phyloP scores from a whole-genome alignment of 2,888 invertebrate genomes.

The Lissonota sp. region DNA sequence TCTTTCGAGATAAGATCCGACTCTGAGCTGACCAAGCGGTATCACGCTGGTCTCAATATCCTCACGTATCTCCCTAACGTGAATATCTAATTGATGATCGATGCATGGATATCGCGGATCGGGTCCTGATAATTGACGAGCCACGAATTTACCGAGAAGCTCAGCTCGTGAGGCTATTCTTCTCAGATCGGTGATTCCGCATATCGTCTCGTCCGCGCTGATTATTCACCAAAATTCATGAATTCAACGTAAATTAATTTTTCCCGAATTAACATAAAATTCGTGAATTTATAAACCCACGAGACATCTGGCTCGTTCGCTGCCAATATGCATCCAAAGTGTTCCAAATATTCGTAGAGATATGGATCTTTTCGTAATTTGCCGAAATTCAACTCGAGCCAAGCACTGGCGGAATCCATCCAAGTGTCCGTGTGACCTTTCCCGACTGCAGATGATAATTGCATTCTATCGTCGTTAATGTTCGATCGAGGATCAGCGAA shows the following conservation, averaged over 20 bases:
- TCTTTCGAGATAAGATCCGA: slow-evolving; percentile 87
- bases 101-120: slow-evolving; percentile 71
- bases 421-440: not conserved
- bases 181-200: slow-evolving; percentile 67
- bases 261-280: not conserved
- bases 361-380: slow-evolving; percentile 72
- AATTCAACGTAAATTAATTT: not conserved
- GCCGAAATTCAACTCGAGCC: slow-evolving; percentile 73
- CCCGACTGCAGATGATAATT: slow-evolving; percentile 10
- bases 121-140: slow-evolving; percentile 77
- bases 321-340: slow-evolving; percentile 72
- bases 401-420: slow-evolving; percentile 60
- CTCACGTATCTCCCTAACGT: slow-evolving; percentile 74
- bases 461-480: not conserved
- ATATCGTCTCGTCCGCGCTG: not conserved
- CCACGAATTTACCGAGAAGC: slow-evolving; percentile 78
- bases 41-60: slow-evolving; percentile 85
- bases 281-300: slow-evolving; percentile 19
- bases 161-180: slow-evolving; percentile 72
- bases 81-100: slow-evolving; percentile 77
- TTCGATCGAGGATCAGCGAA: slow-evolving; percentile 58
- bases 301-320: slow-evolving; percentile 56
- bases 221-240: not conserved
- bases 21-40: slow-evolving; percentile 86
- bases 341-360: slow-evolving; percentile 72